phyloP scores from a whole-genome alignment of 2,113 vertebrate species.

The Psittacula cyanocephala region DNA sequence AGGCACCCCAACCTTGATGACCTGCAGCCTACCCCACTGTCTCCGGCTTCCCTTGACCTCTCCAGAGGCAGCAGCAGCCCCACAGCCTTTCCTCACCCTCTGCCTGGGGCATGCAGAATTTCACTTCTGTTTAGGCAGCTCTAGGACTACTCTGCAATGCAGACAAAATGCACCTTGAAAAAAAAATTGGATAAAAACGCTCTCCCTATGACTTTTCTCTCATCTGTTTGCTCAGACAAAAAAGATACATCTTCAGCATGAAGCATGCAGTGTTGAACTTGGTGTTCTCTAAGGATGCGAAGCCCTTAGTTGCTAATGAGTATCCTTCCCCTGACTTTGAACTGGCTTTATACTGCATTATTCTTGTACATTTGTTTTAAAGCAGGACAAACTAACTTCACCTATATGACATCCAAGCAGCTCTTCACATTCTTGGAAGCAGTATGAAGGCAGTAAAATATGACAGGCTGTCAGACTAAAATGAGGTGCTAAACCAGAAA shows the following conservation, averaged over 20 bases:
- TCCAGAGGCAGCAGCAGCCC: neutral
- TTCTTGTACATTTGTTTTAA: constrained; percentile 18
- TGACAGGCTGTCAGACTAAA: constrained; percentile 59
- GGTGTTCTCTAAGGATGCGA: neutral
- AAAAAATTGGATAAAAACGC: neutral
- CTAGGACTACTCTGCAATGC: neutral
- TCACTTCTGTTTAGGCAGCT: neutral
- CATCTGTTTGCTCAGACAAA: neutral
- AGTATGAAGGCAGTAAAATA: constrained; percentile 56
- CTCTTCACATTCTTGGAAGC: constrained; percentile 47
- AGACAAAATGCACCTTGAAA: neutral
- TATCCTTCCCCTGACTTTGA: constrained; percentile 6
- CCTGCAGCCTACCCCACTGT: neutral
- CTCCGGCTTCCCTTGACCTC: neutral
- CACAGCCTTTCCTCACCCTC: neutral
- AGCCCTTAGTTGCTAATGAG: neutral
- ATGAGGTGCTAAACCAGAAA: constrained; percentile 59
- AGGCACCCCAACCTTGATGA: neutral
- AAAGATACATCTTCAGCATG: neutral
- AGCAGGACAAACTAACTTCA: constrained; percentile 49
- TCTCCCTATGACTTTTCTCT: neutral
- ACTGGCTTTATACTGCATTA: neutral
- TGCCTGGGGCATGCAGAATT: neutral
- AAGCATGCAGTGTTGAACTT: rapidly evolving
- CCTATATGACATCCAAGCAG: constrained; percentile 48